These are phyloP conservation scores for Drosophila albomicans DNA, from an alignment of 1,140 invertebrate genomes.

Conservation along the genomic window DNA sequence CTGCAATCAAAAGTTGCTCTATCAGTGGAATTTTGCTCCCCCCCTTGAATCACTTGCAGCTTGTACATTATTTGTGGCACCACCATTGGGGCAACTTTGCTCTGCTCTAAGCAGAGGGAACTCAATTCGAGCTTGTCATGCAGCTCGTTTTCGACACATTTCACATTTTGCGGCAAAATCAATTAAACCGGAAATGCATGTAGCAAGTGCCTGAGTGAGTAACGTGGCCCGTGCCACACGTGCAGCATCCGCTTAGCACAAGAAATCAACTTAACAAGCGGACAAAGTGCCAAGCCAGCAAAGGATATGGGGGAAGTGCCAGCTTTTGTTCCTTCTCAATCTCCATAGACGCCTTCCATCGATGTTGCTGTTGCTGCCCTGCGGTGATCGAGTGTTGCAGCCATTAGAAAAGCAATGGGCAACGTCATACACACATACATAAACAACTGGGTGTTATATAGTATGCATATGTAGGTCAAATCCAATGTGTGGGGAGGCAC, in stretches of 20 bases:
- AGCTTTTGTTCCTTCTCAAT: constrained; percentile 38
- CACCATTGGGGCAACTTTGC: not conserved
- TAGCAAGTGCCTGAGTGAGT: constrained; percentile 41
- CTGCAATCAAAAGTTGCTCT: constrained; percentile 65
- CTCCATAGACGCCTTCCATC: not conserved
- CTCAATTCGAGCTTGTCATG: constrained; percentile 30
- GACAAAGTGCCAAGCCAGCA: constrained; percentile 59
- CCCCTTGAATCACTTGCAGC: constrained; percentile 1
- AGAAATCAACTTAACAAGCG: constrained; percentile 78
- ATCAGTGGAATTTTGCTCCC: not conserved
- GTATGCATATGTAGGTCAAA: constrained; percentile 75
- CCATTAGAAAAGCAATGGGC: constrained; percentile 41
- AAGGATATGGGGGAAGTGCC: constrained; percentile 18
- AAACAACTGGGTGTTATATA: constrained; percentile 58
- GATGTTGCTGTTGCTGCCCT: not conserved
- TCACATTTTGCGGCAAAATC: constrained; percentile 80
- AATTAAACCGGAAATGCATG: constrained; percentile 82
- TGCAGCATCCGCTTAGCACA: constrained; percentile 72
- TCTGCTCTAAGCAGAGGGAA: not conserved
- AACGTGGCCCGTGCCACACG: constrained; percentile 48
- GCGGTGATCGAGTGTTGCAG: constrained; percentile 7
- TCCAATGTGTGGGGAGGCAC: constrained; percentile 38
- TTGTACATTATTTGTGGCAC: constrained; percentile 47
- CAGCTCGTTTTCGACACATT: constrained; percentile 75
- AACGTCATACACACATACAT: constrained; percentile 13